Evolutionary conservation across 2,888 invertebrate species (phyloP), one percentile per base, ranked within the genome.

Genomic region (Chrysomela aeneicollis): DNA sequence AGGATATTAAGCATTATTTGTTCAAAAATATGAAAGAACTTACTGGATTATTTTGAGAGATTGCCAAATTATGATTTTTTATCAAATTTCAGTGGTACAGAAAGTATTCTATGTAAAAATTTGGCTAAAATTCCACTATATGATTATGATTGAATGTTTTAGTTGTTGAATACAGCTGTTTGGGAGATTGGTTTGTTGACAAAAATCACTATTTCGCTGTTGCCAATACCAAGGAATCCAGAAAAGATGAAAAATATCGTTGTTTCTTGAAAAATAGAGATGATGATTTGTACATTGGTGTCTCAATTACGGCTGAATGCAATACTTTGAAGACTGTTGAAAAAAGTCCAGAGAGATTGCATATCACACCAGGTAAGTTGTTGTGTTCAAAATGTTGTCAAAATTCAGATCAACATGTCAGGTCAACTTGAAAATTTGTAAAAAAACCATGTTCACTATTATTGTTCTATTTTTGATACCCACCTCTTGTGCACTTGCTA

Each of bases 161-260:
- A 85, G 92, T 92, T 66, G 95, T 95, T 6, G 95, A 96, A 81
- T 97, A 92, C 81, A 94, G 93, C 81, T 97, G 97, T 78, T 84
- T 97, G 66, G 97, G 96, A 0, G 95, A 96, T 85, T 97, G 97
- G 96, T 95, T 96, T 83, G 91, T 95, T 22, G 94, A 92, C 12
- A 97, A 97, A 79, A 97, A 98, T 83, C 96, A 97, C 78, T 98
- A 92, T 82, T 97, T 98, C 83, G 98, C 96, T 60, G 95, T 97
- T n/a, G 95, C 95, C 6, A 97, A 98, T 79, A 95, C 96, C 0
- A 96, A 97, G 76, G 96, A 97, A 82, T 96, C 97, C 6, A 89
- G 97, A 75, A 93, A 93, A 81, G 95, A 98, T 82, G 96, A 97
- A 81, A 93, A 93, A 78, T 98, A 95, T 81, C 87, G 97, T 46